Percentiles rank a stretch among this genome's conserved stretches.
Conservation (phyloP, 2,888 invertebrate genomes). For the Tineola bisselliella region DNA sequence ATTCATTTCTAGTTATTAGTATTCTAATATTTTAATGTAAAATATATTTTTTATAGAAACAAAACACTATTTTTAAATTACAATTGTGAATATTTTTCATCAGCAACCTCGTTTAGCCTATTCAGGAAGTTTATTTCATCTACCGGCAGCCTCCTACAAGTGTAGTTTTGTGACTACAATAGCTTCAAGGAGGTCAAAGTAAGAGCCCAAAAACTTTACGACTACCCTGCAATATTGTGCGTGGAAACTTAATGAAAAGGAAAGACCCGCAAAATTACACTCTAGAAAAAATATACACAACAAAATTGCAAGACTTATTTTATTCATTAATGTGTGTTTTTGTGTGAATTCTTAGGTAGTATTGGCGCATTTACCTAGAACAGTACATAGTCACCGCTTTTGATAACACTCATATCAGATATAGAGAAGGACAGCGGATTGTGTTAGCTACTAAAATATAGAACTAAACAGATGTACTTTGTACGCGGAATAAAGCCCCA, state of each 20-base stretch:
- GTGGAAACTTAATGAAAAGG: conserved; percentile 48
- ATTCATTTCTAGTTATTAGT: no score
- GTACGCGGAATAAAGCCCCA: no score
- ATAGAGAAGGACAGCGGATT: no score
- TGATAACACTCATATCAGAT: no score
- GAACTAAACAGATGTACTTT: no score
- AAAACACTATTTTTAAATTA: no score
- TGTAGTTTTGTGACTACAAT: not conserved
- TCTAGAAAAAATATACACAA: conserved; percentile 17
- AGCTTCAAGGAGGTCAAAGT: not conserved
- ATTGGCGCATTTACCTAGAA: no score
- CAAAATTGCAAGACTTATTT: not conserved
- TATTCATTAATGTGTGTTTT: not conserved
- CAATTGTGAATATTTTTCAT: not conserved
- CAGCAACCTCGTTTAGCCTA: not conserved
- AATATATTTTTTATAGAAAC: no score
- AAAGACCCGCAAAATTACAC: conserved; percentile 20
- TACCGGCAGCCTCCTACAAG: not conserved
- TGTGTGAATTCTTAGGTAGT: not conserved
- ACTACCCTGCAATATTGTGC: conserved; percentile 53
- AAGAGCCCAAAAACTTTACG: conserved; percentile 35
- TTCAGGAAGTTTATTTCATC: not conserved
- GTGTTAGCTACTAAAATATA: no score
- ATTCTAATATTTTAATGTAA: no score
- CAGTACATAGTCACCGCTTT: no score